phyloP scores from a whole-genome alignment of 2,797 vertebrate species.

The Melanotaenia maccullochi region DNA sequence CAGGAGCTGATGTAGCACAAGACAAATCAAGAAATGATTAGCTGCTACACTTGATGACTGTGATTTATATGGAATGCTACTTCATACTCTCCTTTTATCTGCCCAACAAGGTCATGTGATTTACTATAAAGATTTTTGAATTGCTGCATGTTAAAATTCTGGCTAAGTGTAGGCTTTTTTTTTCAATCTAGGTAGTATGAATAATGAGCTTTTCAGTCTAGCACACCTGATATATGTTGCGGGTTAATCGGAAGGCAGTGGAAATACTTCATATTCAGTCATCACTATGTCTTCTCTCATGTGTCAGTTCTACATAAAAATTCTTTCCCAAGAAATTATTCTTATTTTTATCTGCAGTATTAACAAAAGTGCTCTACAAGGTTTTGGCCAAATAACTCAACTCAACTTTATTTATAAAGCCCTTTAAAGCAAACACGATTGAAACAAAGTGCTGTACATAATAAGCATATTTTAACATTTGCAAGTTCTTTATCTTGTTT shows the following conservation, averaged over 20 bases:
- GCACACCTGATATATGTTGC: slow-evolving; percentile 56
- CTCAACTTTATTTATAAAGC: too few relatives aligned
- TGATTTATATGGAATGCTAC: slow-evolving; percentile 30
- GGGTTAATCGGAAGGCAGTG: slow-evolving; percentile 34
- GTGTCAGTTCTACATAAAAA: not conserved
- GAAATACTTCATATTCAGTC: slow-evolving; percentile 49
- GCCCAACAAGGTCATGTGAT: slow-evolving; percentile 27
- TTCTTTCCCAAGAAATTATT: slow-evolving; percentile 11
- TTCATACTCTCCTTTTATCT: slow-evolving; percentile 42
- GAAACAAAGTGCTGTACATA: not conserved
- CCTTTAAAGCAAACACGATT: too few relatives aligned
- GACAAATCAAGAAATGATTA: slow-evolving; percentile 62
- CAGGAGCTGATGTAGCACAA: slow-evolving; percentile 47
- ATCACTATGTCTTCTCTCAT: slow-evolving; percentile 14
- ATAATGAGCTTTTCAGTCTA: slow-evolving; percentile 64
- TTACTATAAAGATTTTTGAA: slow-evolving; percentile 46
- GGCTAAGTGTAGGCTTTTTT: slow-evolving; percentile 42
- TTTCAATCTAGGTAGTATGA: slow-evolving; percentile 62
- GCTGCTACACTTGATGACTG: slow-evolving; percentile 42
- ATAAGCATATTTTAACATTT: too few relatives aligned
- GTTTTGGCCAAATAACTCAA: not conserved
- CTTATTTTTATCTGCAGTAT: slow-evolving; percentile 5
- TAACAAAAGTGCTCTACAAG: not conserved
- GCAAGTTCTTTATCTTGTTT: not conserved
- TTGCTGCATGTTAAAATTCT: slow-evolving; percentile 48